A percentile compares a stretch with the other conserved stretches of the same genome.
Conservation (phyloP, 2,888 invertebrate species). For the Euclidia mi region DNA sequence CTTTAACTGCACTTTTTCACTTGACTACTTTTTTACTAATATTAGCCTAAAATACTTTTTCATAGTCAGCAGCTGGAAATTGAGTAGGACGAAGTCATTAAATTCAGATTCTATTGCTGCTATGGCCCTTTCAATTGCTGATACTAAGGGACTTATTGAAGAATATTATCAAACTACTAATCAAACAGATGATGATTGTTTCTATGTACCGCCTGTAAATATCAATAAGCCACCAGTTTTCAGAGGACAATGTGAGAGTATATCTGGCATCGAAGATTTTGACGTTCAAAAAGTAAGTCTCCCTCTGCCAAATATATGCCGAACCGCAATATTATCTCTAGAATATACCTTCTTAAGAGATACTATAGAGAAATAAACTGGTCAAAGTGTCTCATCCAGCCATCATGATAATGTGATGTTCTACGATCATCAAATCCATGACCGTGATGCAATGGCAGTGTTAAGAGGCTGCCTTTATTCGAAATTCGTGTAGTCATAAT, state of each 20-base stretch:
- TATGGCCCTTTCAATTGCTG: conserved; percentile 62
- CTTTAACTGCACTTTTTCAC: no score
- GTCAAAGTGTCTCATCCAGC: no score
- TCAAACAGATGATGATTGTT: conserved; percentile 77
- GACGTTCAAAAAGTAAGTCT: conserved; percentile 68
- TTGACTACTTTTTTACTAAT: background rate
- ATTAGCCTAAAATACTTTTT: conserved; percentile 4
- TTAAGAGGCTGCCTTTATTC: no score
- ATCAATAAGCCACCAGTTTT: conserved; percentile 64
- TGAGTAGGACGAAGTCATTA: conserved; percentile 68
- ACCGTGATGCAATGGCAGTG: no score
- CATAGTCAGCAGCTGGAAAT: conserved; percentile 81
- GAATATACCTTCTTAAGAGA: no score
- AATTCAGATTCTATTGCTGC: conserved; percentile 48
- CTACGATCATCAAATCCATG: no score
- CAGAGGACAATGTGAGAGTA: conserved; percentile 73
- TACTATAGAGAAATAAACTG: no score
- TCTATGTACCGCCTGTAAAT: conserved; percentile 74
- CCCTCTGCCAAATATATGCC: no score
- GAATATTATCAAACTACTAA: conserved; percentile 70
- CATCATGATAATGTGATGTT: no score
- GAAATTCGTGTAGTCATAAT: no score
- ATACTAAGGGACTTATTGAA: conserved; percentile 72
- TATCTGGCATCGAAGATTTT: conserved; percentile 67
- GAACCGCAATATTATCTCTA: no score